Percentiles rank a stretch among this genome's conserved stretches.
Conservation (phyloP, 2,797 vertebrate species). For the Apodemus agrarius region DNA sequence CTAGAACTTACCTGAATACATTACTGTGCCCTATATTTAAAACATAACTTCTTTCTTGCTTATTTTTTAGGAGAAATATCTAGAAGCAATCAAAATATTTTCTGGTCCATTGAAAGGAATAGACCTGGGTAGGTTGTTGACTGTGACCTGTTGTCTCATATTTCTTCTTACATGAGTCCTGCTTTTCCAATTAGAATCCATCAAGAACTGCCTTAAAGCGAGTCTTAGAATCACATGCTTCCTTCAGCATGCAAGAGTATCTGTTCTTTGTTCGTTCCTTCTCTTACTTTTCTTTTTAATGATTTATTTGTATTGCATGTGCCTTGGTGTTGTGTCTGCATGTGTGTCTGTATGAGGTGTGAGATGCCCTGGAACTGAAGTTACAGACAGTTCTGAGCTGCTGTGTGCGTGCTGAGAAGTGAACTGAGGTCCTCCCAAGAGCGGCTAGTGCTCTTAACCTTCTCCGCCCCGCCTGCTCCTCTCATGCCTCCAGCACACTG, state of each 20-base stretch:
- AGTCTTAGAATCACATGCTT: not conserved
- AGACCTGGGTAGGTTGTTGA: conserved; percentile 90
- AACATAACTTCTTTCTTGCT: not conserved
- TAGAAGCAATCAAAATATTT: conserved; percentile 93
- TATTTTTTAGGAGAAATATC: conserved; percentile 90
- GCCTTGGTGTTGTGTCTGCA: not conserved
- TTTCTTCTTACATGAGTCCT: not conserved
- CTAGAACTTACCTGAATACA: not conserved
- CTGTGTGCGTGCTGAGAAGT: not conserved
- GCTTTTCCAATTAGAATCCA: not conserved
- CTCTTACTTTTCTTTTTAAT: not conserved
- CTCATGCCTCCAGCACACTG: not conserved
- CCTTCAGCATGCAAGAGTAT: not conserved
- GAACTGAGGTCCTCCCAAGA: not conserved
- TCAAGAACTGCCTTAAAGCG: not conserved
- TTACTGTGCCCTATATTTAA: not conserved
- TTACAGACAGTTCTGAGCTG: not conserved
- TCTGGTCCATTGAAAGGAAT: conserved; percentile 94
- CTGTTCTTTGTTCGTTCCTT: not conserved
- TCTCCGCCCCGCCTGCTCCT: not conserved
- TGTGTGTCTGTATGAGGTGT: not conserved
- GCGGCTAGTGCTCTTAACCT: not conserved
- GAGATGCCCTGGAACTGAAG: not conserved
- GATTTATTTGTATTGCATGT: not conserved
- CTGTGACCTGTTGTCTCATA: not conserved